These are phyloP conservation scores for Yponomeuta cagnagella DNA, from an alignment of 2,888 invertebrate species.

Conservation along the genomic window DNA sequence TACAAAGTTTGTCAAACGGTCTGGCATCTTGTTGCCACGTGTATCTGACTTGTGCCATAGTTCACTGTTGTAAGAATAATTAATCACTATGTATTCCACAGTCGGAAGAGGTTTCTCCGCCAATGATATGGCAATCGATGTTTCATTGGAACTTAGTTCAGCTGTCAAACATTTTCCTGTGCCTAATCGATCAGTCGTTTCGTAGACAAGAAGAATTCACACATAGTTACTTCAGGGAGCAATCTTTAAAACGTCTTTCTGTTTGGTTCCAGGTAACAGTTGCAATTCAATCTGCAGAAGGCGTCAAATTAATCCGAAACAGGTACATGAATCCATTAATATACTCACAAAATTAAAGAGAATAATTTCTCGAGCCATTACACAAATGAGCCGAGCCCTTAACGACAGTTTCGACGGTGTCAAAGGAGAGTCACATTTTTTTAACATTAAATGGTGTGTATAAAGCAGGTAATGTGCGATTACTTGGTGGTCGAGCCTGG, in stretches of 20 bases:
- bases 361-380: background rate
- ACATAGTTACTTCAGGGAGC: background rate
- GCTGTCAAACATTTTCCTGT: slow-evolving; percentile 19
- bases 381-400: background rate
- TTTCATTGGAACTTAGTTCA: slow-evolving; percentile 26
- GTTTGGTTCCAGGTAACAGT: background rate
- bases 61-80: slow-evolving; percentile 62
- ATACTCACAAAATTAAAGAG: background rate
- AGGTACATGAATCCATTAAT: background rate
- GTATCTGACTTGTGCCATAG: slow-evolving; percentile 51
- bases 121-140: slow-evolving; percentile 26
- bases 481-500: slow-evolving; percentile 4
- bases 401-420: slow-evolving; percentile 1
- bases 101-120: slow-evolving; percentile 36
- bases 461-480: slow-evolving; percentile 14
- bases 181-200: slow-evolving; percentile 7
- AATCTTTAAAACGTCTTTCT: background rate
- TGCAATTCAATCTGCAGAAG: background rate
- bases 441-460: slow-evolving; percentile 9
- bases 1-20: slow-evolving; percentile 18
- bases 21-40: slow-evolving; percentile 43
- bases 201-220: background rate
- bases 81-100: slow-evolving; percentile 45
- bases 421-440: background rate
- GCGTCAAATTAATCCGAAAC: background rate